Conservation (phyloP, 2,113 vertebrate species). For the Arothron firmamentum region DNA sequence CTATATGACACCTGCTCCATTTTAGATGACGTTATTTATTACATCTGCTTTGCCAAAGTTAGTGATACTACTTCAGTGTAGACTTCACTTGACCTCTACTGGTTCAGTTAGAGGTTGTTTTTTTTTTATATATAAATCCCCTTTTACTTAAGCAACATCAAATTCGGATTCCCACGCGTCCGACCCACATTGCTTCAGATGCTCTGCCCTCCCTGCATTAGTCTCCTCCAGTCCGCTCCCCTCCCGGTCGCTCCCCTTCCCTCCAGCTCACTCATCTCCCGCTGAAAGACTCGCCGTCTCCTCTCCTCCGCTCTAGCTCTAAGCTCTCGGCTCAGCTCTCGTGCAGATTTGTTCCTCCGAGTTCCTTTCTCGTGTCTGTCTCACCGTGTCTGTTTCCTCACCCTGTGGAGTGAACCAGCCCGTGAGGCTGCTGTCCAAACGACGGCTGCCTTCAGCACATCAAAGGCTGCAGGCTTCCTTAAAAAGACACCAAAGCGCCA, state of each 20-base stretch:
- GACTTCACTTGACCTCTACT: too few relatives aligned
- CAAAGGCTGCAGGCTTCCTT: slow-evolving; percentile 48
- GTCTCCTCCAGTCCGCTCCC: not conserved
- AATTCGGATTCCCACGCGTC: too few relatives aligned
- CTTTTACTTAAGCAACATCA: too few relatives aligned
- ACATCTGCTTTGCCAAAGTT: too few relatives aligned
- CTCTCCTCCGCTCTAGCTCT: not conserved
- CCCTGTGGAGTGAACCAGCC: slow-evolving; percentile 41
- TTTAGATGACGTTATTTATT: too few relatives aligned
- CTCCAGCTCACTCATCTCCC: not conserved
- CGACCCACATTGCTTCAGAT: too few relatives aligned
- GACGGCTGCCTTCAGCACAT: slow-evolving; percentile 42
- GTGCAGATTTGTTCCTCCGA: slow-evolving; percentile 14
- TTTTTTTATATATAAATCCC: too few relatives aligned
- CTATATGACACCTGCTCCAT: too few relatives aligned
- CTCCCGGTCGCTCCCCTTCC: not conserved
- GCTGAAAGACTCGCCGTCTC: not conserved
- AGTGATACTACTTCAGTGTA: too few relatives aligned
- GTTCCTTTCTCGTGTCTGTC: slow-evolving; percentile 41
- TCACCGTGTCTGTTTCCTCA: slow-evolving; percentile 37
- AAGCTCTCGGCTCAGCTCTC: slow-evolving; percentile 31
- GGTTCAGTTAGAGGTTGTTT: too few relatives aligned
- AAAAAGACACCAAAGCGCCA: slow-evolving; percentile 38
- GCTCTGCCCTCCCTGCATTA: too few relatives aligned
- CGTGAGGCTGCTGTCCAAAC: slow-evolving; percentile 46